Evolutionary conservation across 1,140 invertebrate species (phyloP), one percentile per base, ranked within the genome.

Genomic region (Hylaeus anthracinus): DNA sequence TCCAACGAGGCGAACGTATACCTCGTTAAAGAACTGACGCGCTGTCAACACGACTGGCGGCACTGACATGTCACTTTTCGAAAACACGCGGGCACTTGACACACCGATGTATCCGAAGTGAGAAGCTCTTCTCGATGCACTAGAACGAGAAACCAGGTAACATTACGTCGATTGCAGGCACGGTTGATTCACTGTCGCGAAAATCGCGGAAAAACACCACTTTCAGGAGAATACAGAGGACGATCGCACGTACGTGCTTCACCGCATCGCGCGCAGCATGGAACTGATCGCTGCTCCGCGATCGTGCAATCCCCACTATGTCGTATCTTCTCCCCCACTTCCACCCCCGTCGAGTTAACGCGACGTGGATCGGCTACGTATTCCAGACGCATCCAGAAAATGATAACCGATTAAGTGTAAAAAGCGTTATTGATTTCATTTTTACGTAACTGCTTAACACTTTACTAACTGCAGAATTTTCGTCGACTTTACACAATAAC

Each of bases 281-380:
- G 74, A 88, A 92, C 91, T 92, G 90, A 90, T 78, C 78, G 75
- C 48, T 15, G 71, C 65, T 71, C 79, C 75, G 72, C 65, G 65
- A 53, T 65, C 74, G 53, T 71, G 70, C 55, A 48, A 53, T 70
- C 66, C 80, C 81, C 85, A 79, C 86, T 63, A 65, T 79, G 14
- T 48, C 63, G 48, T 39, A 60, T 39, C 48, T 56, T 8, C 8
- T 48, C 45, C 85, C 86, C 87, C 85, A 82, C 88, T 26, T 43
- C 12, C 70, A 41, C 58, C n/a, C 43, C 43, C 43, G 79, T 9
- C 73, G 58, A 51, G 65, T 41, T 81, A 70, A 73, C 51, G 51
- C 56, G 37, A 12, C 61, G 63, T 58, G 39, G 4, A 74, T 80
- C 67, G 72, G 26, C 0, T 66, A 45, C 10, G n/a, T 9, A 8